Evolutionary conservation across 1,140 invertebrate genomes (phyloP), one percentile per base, ranked within the genome.

Genomic region (Portunus trituberculatus): DNA sequence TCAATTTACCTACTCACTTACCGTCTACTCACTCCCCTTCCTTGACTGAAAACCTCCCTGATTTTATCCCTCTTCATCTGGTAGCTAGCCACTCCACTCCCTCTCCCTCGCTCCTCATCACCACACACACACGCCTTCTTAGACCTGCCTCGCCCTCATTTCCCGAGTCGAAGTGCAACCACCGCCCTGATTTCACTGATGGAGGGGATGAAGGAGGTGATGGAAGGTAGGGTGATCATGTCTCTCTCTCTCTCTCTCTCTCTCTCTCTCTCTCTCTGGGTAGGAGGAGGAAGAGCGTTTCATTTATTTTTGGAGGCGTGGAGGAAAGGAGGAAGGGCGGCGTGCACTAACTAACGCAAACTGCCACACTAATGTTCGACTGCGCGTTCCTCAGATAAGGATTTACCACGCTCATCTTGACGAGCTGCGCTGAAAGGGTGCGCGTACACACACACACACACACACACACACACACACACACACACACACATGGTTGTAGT

Each of bases 321-420:
- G 16, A 59, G 52, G 52, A 10, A 59, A 59, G 52, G 16, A 20
- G 52, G 52, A 59, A 20, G 52, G 52, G 16, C 25, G n/a, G 67
- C 20, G 67, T n/a, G 67, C 67, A 76, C 20, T 76, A 87, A 87
- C 39, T 87, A 39, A 87, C 39, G 84, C 6, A 25, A 87, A 87
- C 84, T 87, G 84, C 84, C 84, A 87, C 31, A 87, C 84, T 87
- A 87, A 87, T 87, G 84, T 87, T 87, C 39, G 84, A 25, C 84
- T 87, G 31, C 14, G 39, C 31, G 31, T 87, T 46, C 84, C 31
- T 32, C 4, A 32, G 84, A 87, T 87, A 87, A 87, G 84, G 84
- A 87, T 46, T 87, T 20, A 16, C 84, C 12, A 87, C 39, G 84
- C 84, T 39, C 84, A 87, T 32, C 84, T 87, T 20, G 39, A 16